Evolutionary conservation across 2,113 vertebrate genomes (phyloP), one percentile per base, ranked within the genome.

Genomic region (Miniopterus natalensis): DNA sequence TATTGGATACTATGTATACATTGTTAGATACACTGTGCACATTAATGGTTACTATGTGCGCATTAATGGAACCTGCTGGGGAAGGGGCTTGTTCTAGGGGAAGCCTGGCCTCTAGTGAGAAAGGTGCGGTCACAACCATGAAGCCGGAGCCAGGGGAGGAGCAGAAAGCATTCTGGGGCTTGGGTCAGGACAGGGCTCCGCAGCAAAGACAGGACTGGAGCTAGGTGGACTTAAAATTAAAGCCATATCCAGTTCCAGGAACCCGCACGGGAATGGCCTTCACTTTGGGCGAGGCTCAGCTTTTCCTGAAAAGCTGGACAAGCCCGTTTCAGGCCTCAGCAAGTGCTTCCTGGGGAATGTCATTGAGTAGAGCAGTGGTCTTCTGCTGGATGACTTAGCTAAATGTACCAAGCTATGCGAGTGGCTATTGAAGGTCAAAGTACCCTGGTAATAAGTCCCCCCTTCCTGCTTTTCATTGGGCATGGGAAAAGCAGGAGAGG

Each of bases 281-380:
- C 55, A 8, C 36, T 80, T 42, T 59, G 40, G 18, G 36, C 0
- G 1, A 81, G 49, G 29, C 49, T 55, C 21, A 5, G 15, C 70
- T 81, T 92, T 95, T 90, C 87, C 73, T 65, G 68, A 88, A 87
- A 96, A 97, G 84, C 98, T 96, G 93, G 96, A 96, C 97, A 92
- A 97, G 88, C 96, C 96, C 94, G 97, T 97, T 94, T 95, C 40
- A 65, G 55, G 95, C 95, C 14, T 7, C 57, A 29, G 65, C 40
- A 55, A 77, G 88, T 89, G 5, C 63, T 63, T 90, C 92, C 97
- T 80, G 90, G 95, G 89, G 94, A 93, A 27, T 63, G 8, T 75
- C 93, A 75, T 14, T 4, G 31, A 71, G 89, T 29, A 49, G 15
- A 71, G 57, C 15, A 4, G 18, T 15, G 25, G 15, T 80, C 23